Conservation (phyloP, 2,888 invertebrate species). For the Apotomis betuletana region DNA sequence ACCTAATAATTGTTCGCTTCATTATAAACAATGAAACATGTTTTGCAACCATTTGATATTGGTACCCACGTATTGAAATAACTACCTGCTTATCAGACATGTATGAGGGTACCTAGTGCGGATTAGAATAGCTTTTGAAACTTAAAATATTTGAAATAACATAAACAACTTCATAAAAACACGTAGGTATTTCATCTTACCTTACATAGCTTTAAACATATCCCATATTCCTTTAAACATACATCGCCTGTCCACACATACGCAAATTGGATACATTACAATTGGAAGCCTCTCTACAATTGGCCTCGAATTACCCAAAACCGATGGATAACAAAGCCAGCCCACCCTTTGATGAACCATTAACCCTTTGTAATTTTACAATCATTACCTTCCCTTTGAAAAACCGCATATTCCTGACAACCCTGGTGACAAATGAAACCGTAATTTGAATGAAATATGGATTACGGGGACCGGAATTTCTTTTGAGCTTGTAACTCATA, state of each 20-base stretch:
- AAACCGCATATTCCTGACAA: slow-evolving; percentile 36
- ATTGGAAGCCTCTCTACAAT: slow-evolving; percentile 10
- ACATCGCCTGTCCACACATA: not conserved
- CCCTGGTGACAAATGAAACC: slow-evolving; percentile 33
- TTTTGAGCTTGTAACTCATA: slow-evolving; percentile 3
- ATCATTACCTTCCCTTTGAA: slow-evolving; percentile 34
- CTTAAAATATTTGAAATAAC: too few species aligned
- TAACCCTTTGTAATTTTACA: slow-evolving; percentile 33
- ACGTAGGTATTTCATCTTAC: too few species aligned
- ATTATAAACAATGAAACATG: too few species aligned
- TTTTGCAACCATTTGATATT: too few species aligned
- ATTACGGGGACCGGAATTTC: slow-evolving; percentile 9
- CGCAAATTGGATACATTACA: not conserved
- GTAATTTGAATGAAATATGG: slow-evolving; percentile 36
- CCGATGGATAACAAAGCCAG: slow-evolving; percentile 21
- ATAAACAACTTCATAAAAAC: too few species aligned
- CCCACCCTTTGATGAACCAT: slow-evolving; percentile 25
- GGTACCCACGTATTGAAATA: too few species aligned
- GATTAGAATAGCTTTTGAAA: too few species aligned
- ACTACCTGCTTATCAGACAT: too few species aligned
- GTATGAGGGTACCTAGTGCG: too few species aligned
- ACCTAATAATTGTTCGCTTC: too few species aligned
- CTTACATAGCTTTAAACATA: too few species aligned
- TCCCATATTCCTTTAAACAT: too few species aligned
- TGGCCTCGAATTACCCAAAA: slow-evolving; percentile 14